phyloP scores from a whole-genome alignment of 1,140 invertebrate genomes.

The Aphis gossypii region DNA sequence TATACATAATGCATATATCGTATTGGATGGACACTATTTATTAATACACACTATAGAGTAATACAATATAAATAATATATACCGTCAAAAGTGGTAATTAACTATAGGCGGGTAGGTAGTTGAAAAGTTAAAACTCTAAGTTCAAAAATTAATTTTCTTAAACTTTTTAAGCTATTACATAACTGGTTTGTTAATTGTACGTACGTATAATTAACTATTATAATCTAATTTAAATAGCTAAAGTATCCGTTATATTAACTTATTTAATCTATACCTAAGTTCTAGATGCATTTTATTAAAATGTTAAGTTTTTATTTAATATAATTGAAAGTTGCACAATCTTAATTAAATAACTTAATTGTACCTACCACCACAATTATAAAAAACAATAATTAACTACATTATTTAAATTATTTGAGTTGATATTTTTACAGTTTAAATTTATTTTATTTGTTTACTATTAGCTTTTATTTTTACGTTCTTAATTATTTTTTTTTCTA shows the following conservation, averaged over 20 bases:
- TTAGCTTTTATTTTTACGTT: too few species aligned
- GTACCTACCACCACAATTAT: too few species aligned
- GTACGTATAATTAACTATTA: not conserved
- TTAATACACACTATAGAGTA: not conserved
- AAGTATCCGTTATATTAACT: not conserved
- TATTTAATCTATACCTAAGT: too few species aligned
- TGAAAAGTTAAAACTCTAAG: not conserved
- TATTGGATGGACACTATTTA: not conserved
- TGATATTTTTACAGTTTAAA: too few species aligned
- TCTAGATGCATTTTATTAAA: too few species aligned
- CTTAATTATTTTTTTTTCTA: too few species aligned
- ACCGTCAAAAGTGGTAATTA: not conserved
- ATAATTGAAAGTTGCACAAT: not conserved
- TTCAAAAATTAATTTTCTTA: not conserved
- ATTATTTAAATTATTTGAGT: too few species aligned
- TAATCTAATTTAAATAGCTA: not conserved
- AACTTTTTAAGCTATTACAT: not conserved
- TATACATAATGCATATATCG: conserved; percentile 17
- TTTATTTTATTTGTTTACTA: too few species aligned
- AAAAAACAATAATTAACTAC: too few species aligned
- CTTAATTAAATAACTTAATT: too few species aligned
- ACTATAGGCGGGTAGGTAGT: not conserved
- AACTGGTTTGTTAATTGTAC: not conserved
- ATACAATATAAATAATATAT: not conserved
- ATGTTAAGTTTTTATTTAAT: not conserved